Percentiles rank a stretch among this genome's conserved stretches.
These are phyloP conservation scores for Leguminivora glycinivorella DNA, from an alignment of 1,140 invertebrate genomes.

Conservation along the genomic window DNA sequence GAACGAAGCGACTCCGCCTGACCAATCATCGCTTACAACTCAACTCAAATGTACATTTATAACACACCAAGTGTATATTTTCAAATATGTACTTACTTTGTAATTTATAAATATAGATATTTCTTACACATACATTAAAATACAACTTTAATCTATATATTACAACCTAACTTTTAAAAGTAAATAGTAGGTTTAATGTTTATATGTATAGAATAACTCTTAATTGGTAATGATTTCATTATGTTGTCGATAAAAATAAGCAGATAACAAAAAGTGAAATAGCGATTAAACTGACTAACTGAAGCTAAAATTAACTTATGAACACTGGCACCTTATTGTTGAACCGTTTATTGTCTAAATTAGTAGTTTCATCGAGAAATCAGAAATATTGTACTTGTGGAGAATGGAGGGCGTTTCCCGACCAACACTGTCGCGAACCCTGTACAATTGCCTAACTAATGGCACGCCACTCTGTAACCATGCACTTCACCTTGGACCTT, in stretches of 20 bases:
- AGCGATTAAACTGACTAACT: conserved; percentile 40
- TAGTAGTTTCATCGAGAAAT: conserved; percentile 29
- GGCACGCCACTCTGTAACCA: conserved; percentile 37
- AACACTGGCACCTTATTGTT: conserved; percentile 60
- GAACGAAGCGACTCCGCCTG: conserved; percentile 60
- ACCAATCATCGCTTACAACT: conserved; percentile 37
- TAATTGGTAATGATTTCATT: conserved; percentile 10
- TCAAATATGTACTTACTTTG: conserved; percentile 63
- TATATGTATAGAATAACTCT: conserved; percentile 58
- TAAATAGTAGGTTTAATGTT: conserved; percentile 68
- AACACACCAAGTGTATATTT: conserved; percentile 64
- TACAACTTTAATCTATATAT: conserved; percentile 64
- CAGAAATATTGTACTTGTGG: conserved; percentile 33
- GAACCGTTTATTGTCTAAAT: conserved; percentile 54
- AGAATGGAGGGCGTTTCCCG: not conserved
- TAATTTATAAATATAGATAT: conserved; percentile 75
- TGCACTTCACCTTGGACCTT: conserved; percentile 22
- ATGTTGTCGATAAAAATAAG: conserved; percentile 33
- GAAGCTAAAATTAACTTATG: conserved; percentile 41
- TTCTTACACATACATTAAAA: conserved; percentile 65
- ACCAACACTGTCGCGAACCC: conserved; percentile 15
- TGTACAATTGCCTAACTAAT: conserved; percentile 39
- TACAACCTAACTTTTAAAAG: conserved; percentile 66
- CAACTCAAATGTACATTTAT: conserved; percentile 71
- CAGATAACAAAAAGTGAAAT: conserved; percentile 35